These are phyloP conservation scores for Uropsilus gracilis DNA, from an alignment of 2,113 vertebrate genomes.

Conservation along the genomic window DNA sequence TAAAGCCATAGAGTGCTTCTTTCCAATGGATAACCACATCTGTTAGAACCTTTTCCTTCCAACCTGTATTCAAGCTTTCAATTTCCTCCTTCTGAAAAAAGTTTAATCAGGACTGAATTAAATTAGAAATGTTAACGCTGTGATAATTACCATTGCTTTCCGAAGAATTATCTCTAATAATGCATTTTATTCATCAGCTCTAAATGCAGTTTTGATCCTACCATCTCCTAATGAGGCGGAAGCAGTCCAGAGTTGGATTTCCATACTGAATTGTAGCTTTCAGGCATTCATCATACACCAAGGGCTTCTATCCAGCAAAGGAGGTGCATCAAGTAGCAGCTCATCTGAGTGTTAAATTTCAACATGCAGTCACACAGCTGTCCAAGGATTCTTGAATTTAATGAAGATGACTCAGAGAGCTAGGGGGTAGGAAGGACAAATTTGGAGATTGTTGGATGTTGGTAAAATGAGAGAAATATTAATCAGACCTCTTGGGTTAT, in stretches of 20 bases:
- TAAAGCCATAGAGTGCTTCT: neutral
- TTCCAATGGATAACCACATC: neutral
- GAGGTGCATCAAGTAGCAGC: slow-evolving; percentile 73
- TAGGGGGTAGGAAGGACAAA: slow-evolving; percentile 82
- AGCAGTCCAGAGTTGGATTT: slow-evolving; percentile 52
- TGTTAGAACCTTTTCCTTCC: neutral
- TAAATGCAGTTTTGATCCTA: slow-evolving; percentile 63
- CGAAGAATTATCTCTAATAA: slow-evolving; percentile 66
- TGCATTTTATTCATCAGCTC: slow-evolving; percentile 52
- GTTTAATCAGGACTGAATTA: slow-evolving; percentile 52
- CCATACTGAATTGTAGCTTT: slow-evolving; percentile 24
- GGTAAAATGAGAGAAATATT: neutral
- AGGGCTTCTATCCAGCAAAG: slow-evolving; percentile 71
- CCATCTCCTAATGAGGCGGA: neutral
- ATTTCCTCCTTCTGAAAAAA: slow-evolving; percentile 55
- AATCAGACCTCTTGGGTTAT: neutral
- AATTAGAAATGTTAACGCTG: slow-evolving; percentile 67
- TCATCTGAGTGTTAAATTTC: slow-evolving; percentile 81
- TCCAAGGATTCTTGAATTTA: slow-evolving; percentile 86
- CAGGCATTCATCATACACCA: slow-evolving; percentile 54
- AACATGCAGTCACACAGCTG: slow-evolving; percentile 84
- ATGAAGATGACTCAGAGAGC: slow-evolving; percentile 90
- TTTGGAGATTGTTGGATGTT: slow-evolving; percentile 70
- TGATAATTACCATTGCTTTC: slow-evolving; percentile 63
- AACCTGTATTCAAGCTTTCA: neutral